Evolutionary conservation across 2,888 invertebrate genomes (phyloP).

Genomic region (Drosophila antonietae): DNA sequence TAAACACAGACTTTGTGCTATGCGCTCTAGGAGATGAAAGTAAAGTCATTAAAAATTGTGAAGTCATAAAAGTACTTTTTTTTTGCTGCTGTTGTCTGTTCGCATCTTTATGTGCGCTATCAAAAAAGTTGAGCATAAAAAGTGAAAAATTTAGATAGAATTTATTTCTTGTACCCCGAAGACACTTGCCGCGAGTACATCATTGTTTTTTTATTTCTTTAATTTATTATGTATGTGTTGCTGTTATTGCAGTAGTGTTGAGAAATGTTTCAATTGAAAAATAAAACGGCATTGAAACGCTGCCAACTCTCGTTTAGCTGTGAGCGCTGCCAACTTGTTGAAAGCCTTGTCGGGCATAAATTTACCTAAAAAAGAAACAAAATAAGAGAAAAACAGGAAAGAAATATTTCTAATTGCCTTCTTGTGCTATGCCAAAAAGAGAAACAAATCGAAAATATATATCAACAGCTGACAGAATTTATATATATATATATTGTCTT

Average conservation of each 20-base stretch:
- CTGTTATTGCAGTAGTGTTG: constrained; percentile 27
- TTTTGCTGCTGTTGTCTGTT: not conserved
- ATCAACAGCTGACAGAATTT: constrained; percentile 12
- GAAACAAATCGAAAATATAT: constrained; percentile 12
- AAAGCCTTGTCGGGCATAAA: constrained; percentile 27
- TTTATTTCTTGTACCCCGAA: not conserved
- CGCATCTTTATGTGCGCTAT: constrained; percentile 21
- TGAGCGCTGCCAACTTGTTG: constrained; percentile 35
- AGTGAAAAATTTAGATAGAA: not conserved
- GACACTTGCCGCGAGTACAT: not conserved
- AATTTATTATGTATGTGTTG: constrained; percentile 13
- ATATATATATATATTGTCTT: not conserved
- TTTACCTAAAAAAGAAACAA: constrained; percentile 13
- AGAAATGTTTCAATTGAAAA: constrained; percentile 19
- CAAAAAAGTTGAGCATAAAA: not conserved
- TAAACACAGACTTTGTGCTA: not conserved
- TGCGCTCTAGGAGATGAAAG: constrained; percentile 7
- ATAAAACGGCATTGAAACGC: constrained; percentile 28
- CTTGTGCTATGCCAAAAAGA: constrained; percentile 9
- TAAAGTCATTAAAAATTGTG: constrained; percentile 4
- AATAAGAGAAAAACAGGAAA: not conserved
- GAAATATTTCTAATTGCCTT: constrained; percentile 16
- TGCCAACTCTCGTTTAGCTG: constrained; percentile 38
- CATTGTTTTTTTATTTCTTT: constrained; percentile 4
- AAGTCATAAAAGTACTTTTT: constrained; percentile 27